Evolutionary conservation across 2,797 vertebrate species (phyloP).

Genomic region (Amphiprion clarkii): DNA sequence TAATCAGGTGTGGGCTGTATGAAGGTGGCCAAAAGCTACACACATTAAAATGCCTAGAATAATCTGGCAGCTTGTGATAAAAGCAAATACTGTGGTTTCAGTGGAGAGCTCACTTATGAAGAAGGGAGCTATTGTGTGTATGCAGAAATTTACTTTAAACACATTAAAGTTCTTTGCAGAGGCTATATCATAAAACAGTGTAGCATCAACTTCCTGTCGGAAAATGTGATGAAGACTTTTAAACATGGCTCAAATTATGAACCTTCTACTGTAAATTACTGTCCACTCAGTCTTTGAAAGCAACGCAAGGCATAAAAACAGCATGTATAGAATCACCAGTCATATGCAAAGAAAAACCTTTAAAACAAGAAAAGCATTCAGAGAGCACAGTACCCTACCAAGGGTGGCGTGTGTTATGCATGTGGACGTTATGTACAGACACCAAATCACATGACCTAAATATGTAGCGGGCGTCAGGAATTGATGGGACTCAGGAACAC

Average conservation of each 20-base stretch:
- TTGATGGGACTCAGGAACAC: too few relatives aligned
- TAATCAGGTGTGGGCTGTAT: conserved; percentile 56
- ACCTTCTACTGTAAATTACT: background rate
- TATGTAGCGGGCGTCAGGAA: too few relatives aligned
- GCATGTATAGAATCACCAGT: too few relatives aligned
- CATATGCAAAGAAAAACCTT: too few relatives aligned
- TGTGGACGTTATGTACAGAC: too few relatives aligned
- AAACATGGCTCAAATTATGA: background rate
- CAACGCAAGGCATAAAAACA: too few relatives aligned
- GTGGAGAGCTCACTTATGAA: conserved; percentile 19
- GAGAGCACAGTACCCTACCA: too few relatives aligned
- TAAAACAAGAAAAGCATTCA: too few relatives aligned
- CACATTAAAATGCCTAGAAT: conserved; percentile 52
- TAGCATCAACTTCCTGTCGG: background rate
- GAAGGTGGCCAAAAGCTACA: conserved; percentile 45
- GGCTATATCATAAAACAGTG: background rate
- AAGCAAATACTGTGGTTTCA: conserved; percentile 20
- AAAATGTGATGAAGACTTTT: background rate
- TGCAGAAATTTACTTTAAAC: conserved; percentile 22
- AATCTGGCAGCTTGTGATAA: conserved; percentile 48
- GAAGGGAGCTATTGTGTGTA: conserved; percentile 24
- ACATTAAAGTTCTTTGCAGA: conserved; percentile 12
- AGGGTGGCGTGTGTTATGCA: too few relatives aligned
- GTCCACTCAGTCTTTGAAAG: background rate
- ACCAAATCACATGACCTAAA: too few relatives aligned